A percentile compares a stretch with the other conserved stretches of the same genome.
phyloP scores from a whole-genome alignment of 2,797 vertebrate genomes.

The Diceros bicornis region DNA sequence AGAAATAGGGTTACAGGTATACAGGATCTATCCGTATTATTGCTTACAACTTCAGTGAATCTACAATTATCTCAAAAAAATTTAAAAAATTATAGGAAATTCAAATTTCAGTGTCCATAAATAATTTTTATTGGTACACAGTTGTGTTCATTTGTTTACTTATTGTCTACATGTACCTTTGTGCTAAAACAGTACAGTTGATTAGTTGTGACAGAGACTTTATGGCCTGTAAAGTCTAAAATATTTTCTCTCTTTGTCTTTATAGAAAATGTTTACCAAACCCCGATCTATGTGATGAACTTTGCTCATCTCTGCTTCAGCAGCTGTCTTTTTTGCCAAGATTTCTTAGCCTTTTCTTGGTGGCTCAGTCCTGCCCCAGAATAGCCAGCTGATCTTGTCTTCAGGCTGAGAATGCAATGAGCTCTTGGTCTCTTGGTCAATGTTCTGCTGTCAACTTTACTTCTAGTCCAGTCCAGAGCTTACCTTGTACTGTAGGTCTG shows the following conservation, averaged over 20 bases:
- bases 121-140: neutral
- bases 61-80: neutral
- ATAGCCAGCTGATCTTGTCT: neutral
- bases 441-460: neutral
- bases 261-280: neutral
- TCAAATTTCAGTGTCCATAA: neutral
- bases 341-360: neutral
- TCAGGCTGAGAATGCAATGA: neutral
- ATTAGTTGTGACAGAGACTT: neutral
- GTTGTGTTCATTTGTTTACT: neutral
- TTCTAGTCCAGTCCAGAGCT: neutral
- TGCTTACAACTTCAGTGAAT: neutral
- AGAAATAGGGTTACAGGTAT: neutral
- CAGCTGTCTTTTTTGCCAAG: neutral
- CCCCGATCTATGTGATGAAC: neutral
- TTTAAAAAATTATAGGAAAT: neutral
- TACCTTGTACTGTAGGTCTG: neutral
- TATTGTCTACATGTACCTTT: neutral
- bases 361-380: neutral
- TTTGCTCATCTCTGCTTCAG: neutral
- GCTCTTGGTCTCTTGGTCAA: neutral
- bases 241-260: neutral
- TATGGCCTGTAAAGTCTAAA: neutral
- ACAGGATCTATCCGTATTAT: neutral
- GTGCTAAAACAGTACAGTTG: neutral